A percentile compares a stretch with the other conserved stretches of the same genome.
Conservation (phyloP, 2,797 vertebrate species). For the Acipenser oxyrinchus region DNA sequence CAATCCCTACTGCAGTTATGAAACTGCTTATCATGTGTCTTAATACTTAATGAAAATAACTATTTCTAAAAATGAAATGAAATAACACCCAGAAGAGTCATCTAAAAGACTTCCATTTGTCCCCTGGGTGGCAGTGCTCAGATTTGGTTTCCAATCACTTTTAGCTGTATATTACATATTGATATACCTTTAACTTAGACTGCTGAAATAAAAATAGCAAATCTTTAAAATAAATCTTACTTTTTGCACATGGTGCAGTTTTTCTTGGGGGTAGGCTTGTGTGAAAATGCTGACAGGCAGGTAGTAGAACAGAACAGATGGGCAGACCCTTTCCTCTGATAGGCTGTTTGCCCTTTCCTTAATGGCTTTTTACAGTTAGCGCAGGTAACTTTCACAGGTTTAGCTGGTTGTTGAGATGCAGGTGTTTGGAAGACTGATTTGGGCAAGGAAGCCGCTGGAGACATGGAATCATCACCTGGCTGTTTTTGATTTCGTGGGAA, state of each 20-base stretch:
- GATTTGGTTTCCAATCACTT: too few species aligned
- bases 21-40: too few species aligned
- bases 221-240: constrained; percentile 51
- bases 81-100: too few species aligned
- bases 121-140: too few species aligned
- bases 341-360: constrained; percentile 96
- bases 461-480: constrained; percentile 81
- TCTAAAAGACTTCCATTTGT: too few species aligned
- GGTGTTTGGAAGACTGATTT: constrained; percentile 85
- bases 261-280: constrained; percentile 96
- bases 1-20: too few species aligned
- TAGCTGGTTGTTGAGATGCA: constrained; percentile 72
- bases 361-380: constrained; percentile 98
- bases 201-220: too few species aligned
- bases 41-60: too few species aligned
- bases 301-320: constrained; percentile 95
- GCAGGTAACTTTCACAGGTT: constrained; percentile 96
- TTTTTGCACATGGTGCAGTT: constrained; percentile 99
- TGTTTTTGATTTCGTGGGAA: constrained; percentile 96
- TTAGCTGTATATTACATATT: too few species aligned
- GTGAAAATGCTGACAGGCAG: constrained; percentile 95
- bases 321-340: constrained; percentile 95
- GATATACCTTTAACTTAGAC: too few species aligned
- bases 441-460: constrained; percentile 82
- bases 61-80: too few species aligned